Evolutionary conservation across 2,797 vertebrate genomes (phyloP), one percentile per base, ranked within the genome.

Genomic region (Cyclura pinguis): DNA sequence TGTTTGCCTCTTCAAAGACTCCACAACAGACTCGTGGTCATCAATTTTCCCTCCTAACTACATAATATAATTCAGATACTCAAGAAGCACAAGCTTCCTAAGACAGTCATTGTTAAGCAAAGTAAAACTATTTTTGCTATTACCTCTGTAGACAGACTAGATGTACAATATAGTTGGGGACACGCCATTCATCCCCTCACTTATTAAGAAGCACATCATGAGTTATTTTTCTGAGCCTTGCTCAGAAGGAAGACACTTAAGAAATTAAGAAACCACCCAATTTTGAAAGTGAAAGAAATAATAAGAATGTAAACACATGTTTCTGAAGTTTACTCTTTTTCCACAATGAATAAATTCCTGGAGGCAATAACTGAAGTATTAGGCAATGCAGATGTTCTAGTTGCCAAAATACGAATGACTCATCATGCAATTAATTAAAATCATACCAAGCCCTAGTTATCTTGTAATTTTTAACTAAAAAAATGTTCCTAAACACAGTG

Each of bases 351-450:
- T 85, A 50, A 64, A 91, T 47, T 24, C 85, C 90, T 92, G 9
- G 42, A 90, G 87, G 84, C 85, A 27, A 50, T 73, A 91, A 94
- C 5, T 85, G 80, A 93, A 89, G 85, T 62, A 76, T 74, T 69
- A 94, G 89, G 57, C 80, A 22, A 0, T 24, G 74, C 87, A 87
- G 32, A 89, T 92, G 84, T 5, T 80, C 59, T 80, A 55, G 20
- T 91, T 87, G 80, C 16, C 86, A 95, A 84, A 92, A 90, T 14
- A 27, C 50, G 73, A 88, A 90, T 42, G 1, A 92, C 55, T 22
- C 27, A 91, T n/a, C 87, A 88, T 77, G 50, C 82, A 91, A 91
- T 92, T 81, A 93, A 90, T 92, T 88, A 4, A 52, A 89, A 0
- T 81, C 77, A 84, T 90, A 18, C 0, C 0, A 74, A 93, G 76